Evolutionary conservation across 2,113 vertebrate genomes (phyloP), one percentile per base, ranked within the genome.

Genomic region (Rhea pennata): DNA sequence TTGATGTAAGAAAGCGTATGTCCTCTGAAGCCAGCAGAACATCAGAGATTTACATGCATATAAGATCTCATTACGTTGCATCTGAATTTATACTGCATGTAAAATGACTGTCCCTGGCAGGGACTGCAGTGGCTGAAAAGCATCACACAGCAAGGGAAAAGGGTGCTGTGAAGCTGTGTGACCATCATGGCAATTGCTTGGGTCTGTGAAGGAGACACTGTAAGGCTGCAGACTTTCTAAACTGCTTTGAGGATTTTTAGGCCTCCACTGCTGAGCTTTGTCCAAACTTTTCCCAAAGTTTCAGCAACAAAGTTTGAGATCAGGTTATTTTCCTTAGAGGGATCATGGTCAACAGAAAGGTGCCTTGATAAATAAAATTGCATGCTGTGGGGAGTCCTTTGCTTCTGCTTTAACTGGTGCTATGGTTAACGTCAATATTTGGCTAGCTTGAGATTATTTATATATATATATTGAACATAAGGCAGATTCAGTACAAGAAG

Each of bases 281-380:
- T 42, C n/a, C 73, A 81, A 50, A 56, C 74, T 70, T 46, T 62
- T 20, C 44, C 20, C 69, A 44, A n/a, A 87, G 24, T 91, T 92
- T 77, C 50, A 62, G 19, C 64, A 91, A 81, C 13, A 44, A 74
- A 88, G n/a, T 24, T 33, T 65, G 39, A 86, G 58, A 88, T 67
- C 16, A 58, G 76, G 67, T 1, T 77, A 15, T 29, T 62, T 77
- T 84, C 56, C 39, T 86, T 58, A 31, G n/a, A 76, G 33, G 12
- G 31, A 72, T 46, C 9, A 2, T 7, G 14, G 27, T 58, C 1
- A 1, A 65, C 21, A 64, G 22, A 78, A 88, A 14, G 1, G 0
- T 71, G 17, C n/a, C 44, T 65, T 75, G 56, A 71, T 56, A 94
- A 84, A 87, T 29, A 51, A 66, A 72, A n/a, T 58, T 62, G 54